Percentiles rank a stretch among this genome's conserved stretches.
Conservation (phyloP, 2,797 vertebrate genomes). For the Malurus leucopterus region DNA sequence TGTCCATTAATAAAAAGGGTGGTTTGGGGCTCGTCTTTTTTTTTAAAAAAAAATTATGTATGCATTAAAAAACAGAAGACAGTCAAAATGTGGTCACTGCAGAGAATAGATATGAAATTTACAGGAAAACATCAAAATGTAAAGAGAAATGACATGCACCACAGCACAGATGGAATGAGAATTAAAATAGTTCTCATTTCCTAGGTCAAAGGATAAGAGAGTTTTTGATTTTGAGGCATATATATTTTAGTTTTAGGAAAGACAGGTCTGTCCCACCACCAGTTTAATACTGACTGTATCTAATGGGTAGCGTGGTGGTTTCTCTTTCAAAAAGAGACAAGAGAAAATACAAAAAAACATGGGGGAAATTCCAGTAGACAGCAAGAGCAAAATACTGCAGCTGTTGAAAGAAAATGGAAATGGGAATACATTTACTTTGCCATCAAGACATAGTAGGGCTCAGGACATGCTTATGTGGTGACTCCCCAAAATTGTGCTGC, state of each 20-base stretch:
- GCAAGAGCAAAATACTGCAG: not conserved
- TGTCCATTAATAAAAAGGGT: not conserved
- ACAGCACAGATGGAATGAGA: not conserved
- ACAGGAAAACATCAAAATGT: not conserved
- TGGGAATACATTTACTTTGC: not conserved
- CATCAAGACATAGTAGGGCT: not conserved
- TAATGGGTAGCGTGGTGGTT: not conserved
- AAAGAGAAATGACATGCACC: not conserved
- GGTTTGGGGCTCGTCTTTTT: accelerated
- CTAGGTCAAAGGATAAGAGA: not conserved
- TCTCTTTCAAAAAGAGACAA: not conserved
- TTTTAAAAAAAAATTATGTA: not conserved
- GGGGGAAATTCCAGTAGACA: not conserved
- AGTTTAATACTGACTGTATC: not conserved
- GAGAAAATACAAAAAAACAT: not conserved
- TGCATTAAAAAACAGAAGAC: not conserved
- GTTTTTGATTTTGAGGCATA: not conserved
- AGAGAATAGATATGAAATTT: not conserved
- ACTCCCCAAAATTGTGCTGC: not conserved
- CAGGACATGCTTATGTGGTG: not conserved
- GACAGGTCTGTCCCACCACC: not conserved
- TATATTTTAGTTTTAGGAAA: not conserved
- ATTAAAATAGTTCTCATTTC: not conserved
- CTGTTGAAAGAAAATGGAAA: not conserved
- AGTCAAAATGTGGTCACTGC: not conserved